A percentile compares a stretch with the other conserved stretches of the same genome.
phyloP scores from a whole-genome alignment of 2,113 vertebrate genomes.

The Alligator sinensis region DNA sequence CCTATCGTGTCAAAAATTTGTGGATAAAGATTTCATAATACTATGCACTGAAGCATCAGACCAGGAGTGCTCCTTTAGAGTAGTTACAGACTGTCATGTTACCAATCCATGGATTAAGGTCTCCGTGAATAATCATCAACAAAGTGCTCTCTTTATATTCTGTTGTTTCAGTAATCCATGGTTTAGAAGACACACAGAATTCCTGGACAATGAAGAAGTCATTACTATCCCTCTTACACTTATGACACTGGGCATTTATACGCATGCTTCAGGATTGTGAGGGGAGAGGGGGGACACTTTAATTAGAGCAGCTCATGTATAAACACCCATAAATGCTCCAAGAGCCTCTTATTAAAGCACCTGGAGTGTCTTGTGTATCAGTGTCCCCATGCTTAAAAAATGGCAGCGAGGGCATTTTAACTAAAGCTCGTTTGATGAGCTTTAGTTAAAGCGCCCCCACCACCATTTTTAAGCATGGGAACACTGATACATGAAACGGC shows the following conservation, averaged over 20 bases:
- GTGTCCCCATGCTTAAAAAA: neutral
- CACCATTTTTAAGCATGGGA: too few relatives aligned
- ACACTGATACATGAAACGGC: too few relatives aligned
- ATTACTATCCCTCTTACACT: neutral
- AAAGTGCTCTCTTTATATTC: neutral
- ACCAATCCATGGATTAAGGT: slow-evolving; percentile 23
- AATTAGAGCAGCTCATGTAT: too few relatives aligned
- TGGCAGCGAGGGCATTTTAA: too few relatives aligned
- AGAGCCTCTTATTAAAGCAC: too few relatives aligned
- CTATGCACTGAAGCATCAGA: slow-evolving; percentile 1
- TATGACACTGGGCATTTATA: neutral
- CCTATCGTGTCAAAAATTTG: neutral
- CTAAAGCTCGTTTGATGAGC: too few relatives aligned
- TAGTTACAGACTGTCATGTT: neutral
- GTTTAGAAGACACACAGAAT: slow-evolving; percentile 41
- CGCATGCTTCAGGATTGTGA: too few relatives aligned
- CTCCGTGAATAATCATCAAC: neutral
- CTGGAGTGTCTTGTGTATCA: neutral
- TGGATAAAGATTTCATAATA: slow-evolving; percentile 6
- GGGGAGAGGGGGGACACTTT: too few relatives aligned
- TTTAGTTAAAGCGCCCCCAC: too few relatives aligned
- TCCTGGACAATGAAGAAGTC: neutral
- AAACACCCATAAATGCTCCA: too few relatives aligned
- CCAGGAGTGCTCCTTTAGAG: slow-evolving; percentile 10
- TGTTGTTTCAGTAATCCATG: slow-evolving; percentile 22